These are phyloP conservation scores for Tapirus terrestris DNA, from an alignment of 2,113 vertebrate species.

Conservation along the genomic window DNA sequence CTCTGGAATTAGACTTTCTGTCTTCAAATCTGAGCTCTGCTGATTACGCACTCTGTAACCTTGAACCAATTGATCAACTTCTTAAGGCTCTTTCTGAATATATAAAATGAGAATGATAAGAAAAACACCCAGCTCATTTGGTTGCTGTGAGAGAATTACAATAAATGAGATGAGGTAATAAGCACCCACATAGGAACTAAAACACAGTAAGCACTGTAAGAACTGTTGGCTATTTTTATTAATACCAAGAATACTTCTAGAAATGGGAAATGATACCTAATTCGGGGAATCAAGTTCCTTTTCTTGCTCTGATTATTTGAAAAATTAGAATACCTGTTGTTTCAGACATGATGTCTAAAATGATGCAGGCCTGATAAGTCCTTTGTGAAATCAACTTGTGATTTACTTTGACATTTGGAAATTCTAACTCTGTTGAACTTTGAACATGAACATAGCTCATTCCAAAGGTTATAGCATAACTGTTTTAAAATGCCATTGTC, in stretches of 20 bases:
- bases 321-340: neutral
- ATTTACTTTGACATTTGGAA: slow-evolving; percentile 12
- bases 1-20: neutral
- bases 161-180: neutral
- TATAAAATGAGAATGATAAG: neutral
- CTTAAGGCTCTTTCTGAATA: neutral
- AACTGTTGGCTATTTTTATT: neutral
- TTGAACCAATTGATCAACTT: neutral
- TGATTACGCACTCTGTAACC: neutral
- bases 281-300: neutral
- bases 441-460: neutral
- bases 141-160: neutral
- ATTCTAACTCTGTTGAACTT: neutral
- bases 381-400: neutral
- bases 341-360: neutral
- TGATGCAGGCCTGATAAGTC: neutral
- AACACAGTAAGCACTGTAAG: neutral
- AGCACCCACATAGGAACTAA: neutral
- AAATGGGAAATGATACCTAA: neutral
- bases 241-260: neutral
- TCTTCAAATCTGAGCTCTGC: neutral
- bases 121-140: neutral
- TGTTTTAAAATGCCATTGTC: neutral
- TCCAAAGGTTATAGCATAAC: neutral
- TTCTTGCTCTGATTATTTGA: neutral